Percentiles rank a stretch among this genome's conserved stretches.
These are phyloP conservation scores for Lucinisca nassula DNA, from an alignment of 2,888 invertebrate species.

Conservation along the genomic window DNA sequence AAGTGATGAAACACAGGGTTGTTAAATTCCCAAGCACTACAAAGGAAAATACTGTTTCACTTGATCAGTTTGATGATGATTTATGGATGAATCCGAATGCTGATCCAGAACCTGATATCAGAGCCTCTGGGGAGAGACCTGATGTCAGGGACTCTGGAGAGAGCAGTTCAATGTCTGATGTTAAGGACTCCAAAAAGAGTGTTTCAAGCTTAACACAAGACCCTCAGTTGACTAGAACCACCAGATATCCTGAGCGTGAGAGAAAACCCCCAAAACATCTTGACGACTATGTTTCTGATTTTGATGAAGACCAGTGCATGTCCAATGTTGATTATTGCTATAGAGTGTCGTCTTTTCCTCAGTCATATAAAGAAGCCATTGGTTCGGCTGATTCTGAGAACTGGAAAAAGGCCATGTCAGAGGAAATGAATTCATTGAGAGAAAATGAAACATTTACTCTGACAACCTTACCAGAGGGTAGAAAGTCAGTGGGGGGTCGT, in stretches of 20 bases:
- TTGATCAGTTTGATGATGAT: constrained; percentile 14
- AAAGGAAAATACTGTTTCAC: not conserved
- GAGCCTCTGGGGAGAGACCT: not conserved
- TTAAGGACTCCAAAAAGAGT: constrained; percentile 11
- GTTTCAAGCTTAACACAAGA: not conserved
- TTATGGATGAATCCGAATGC: not conserved
- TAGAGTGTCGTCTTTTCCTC: constrained; percentile 41
- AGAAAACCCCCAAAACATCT: constrained; percentile 32
- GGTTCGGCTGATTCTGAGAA: constrained; percentile 31
- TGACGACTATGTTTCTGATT: constrained; percentile 43
- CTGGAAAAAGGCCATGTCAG: constrained; percentile 52
- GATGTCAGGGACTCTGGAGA: not conserved
- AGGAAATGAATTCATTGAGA: constrained; percentile 61
- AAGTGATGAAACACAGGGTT: constrained; percentile 30
- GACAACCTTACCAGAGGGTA: constrained; percentile 48
- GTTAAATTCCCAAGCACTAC: constrained; percentile 27
- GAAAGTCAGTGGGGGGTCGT: constrained; percentile 43
- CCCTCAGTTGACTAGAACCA: not conserved
- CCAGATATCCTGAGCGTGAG: constrained; percentile 1
- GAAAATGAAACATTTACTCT: constrained; percentile 65
- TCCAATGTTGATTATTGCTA: constrained; percentile 58
- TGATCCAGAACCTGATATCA: not conserved
- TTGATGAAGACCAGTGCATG: constrained; percentile 33
- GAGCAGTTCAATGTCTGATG: not conserved
- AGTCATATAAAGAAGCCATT: constrained; percentile 53